Evolutionary conservation across 2,113 vertebrate genomes (phyloP), one percentile per base, ranked within the genome.

Genomic region (Dipodomys spectabilis): DNA sequence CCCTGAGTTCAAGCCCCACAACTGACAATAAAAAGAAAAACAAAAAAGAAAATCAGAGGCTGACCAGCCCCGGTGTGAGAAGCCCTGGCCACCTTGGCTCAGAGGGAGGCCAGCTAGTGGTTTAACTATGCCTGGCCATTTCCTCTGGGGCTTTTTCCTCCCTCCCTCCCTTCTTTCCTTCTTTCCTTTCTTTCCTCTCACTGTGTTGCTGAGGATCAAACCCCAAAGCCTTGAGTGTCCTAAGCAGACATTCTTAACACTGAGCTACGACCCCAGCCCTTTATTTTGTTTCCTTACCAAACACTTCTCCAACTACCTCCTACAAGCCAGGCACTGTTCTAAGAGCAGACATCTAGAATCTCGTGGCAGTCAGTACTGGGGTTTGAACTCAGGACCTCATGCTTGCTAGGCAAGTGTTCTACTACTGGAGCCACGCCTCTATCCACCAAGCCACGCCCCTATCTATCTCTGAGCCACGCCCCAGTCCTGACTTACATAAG

Each of bases 41-140:
- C 53, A 18, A 57, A 57, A 57, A 9, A 35, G 3, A 39, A 39
- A 39, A 39, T 39, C 53, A 25, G 62, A 57, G 7, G 2, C 3
- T 25, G 45, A 3, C 44, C 23, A 32, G 7, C 7, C 20, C 20
- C 27, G 32, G 27, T 0, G 6, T 60, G 44, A 4, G 23, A 0
- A 0, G 0, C 9, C 1, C 0, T 1, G 1, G 4, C 30, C 28
- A 72, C 53, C 39, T 23, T 0, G 49, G 49, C 45, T 25, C 62
- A 2, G 18, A 60, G 68, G 57, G 28, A 57, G 53, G 28, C 27
- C n/a, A 0, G 0, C 0, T 1, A 27, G 44, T 7, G 15, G 30
- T 5, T 25, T 49, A 49, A 32, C 68, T 19, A 23, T 39, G 39
- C 20, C 68, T 77, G 73, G 64, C 28, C 23, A 0, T 45, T 82